These are phyloP conservation scores for Vombatus ursinus DNA, from an alignment of 2,113 vertebrate genomes.

Conservation along the genomic window DNA sequence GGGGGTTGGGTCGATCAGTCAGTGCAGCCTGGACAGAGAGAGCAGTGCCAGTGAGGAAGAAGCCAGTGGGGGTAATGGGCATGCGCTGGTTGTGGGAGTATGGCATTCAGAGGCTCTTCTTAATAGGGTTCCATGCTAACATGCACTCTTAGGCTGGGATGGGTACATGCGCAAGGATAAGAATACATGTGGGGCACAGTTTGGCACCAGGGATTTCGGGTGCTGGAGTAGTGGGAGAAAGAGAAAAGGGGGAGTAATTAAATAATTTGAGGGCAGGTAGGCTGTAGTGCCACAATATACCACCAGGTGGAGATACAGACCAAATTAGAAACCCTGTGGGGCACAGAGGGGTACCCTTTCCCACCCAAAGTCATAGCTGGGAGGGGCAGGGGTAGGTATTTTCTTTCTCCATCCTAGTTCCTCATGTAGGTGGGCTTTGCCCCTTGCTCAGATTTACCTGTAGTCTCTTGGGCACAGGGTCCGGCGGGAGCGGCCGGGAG, in stretches of 20 bases:
- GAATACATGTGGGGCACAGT: background rate
- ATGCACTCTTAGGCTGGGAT: conserved; percentile 54
- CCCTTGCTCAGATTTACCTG: conserved; percentile 85
- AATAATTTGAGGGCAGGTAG: background rate
- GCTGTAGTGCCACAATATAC: conserved; percentile 57
- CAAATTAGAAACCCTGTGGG: conserved; percentile 62
- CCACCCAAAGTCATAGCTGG: conserved; percentile 57
- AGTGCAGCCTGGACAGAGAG: conserved; percentile 81
- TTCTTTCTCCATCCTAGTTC: background rate
- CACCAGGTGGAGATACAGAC: conserved; percentile 71
- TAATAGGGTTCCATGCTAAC: conserved; percentile 9
- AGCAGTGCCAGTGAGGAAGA: conserved; percentile 66
- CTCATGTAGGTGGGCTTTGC: conserved; percentile 6
- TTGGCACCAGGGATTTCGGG: background rate
- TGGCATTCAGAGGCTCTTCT: conserved; percentile 2
- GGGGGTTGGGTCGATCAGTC: conserved; percentile 87
- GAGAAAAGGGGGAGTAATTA: background rate
- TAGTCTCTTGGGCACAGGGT: conserved; percentile 86
- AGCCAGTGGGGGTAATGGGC: background rate
- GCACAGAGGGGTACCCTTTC: conserved; percentile 52
- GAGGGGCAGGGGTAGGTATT: conserved; percentile 44
- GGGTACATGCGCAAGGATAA: conserved; percentile 28
- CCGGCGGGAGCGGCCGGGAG: conserved; percentile 93
- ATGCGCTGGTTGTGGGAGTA: conserved; percentile 44
- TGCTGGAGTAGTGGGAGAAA: background rate